Base-by-base conservation (phyloP, 1,140 invertebrate genomes). In the Microplitis demolitor region DNA sequence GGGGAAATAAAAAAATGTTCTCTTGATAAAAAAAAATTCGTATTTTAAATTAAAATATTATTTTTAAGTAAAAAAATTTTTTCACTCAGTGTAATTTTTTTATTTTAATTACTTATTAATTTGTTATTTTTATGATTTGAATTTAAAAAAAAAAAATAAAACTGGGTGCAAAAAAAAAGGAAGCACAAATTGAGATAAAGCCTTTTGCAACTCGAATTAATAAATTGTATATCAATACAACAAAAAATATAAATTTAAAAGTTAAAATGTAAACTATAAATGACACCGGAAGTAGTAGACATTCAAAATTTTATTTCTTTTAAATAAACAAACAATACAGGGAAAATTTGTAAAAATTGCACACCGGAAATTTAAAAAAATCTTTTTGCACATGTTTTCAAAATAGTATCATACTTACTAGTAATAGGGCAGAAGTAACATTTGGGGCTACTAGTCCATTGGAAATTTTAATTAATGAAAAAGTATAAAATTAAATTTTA, bases 201-300 rank as follows among this genome's bases (percentile, higher is more conserved):
- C 58, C 39, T 71, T 71, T 71, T 71, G 58, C 61, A 62, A 71
- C 69, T 64, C 45, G 45, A 63, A 63, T 64, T 71, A 31, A n/a
- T 54, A 5, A n/a, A 54, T 13, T 53, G n/a, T n/a, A 54, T 54
- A 24, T 24, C 24, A 45, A 45, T 45, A 9, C 11, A 9, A 45
- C 6, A 11, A 45, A 11, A 24, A 34, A 45, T n/a, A 66, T 37
- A 58, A n/a, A 14, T 50, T 58, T 37, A n/a, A n/a, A 71, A 63
- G 3, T n/a, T 35, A 50, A 51, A 56, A 72, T 24, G 24, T 24
- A 24, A 24, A 24, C 24, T 24, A 24, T 24, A 24, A 24, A 24
- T 24, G 24, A 24, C 2, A 24, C 24, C 24, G 24, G 24, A 24
- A 24, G 24, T 24, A 24, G 24, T 2, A 24, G 24, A 24, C 24